phyloP scores from a whole-genome alignment of 92 coral and sea anemone species.

The Epizoanthus rinbou region DNA sequence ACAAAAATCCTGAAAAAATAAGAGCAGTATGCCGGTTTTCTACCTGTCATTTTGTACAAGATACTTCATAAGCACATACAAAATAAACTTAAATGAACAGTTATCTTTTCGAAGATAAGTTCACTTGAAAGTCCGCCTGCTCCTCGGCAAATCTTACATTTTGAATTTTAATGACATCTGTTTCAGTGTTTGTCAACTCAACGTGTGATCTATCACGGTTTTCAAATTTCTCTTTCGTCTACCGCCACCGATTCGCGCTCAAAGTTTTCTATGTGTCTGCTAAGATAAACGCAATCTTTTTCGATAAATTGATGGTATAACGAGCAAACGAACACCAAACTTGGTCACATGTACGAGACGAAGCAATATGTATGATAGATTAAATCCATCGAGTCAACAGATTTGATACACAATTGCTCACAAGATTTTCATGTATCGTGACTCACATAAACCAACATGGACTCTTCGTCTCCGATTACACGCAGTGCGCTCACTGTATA shows the following conservation, averaged over 20 bases:
- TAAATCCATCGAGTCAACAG: slow-evolving; percentile 21
- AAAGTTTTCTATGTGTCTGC: background rate
- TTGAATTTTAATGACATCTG: slow-evolving; percentile 16
- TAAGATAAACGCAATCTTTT: background rate
- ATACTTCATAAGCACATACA: background rate
- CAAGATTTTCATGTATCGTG: slow-evolving; percentile 30
- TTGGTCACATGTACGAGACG: background rate
- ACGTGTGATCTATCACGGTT: background rate
- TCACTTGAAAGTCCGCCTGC: background rate
- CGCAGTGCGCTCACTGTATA: background rate
- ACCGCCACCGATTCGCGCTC: too few relatives aligned
- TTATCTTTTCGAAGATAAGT: background rate
- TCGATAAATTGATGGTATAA: background rate
- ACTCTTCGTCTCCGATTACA: slow-evolving; percentile 9
- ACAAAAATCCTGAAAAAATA: background rate
- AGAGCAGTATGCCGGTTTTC: background rate
- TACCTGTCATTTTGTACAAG: background rate
- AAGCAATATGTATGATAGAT: background rate
- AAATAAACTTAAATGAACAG: slow-evolving; percentile 14
- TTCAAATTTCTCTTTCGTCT: background rate
- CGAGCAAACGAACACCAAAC: background rate
- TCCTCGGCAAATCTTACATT: background rate
- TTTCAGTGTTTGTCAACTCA: slow-evolving; percentile 10
- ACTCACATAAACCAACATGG: slow-evolving; percentile 13
- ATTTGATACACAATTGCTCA: slow-evolving; percentile 27